A percentile compares a stretch with the other conserved stretches of the same genome.
These are phyloP conservation scores for Malurus melanocephalus DNA, from an alignment of 2,113 vertebrate species.

Conservation along the genomic window DNA sequence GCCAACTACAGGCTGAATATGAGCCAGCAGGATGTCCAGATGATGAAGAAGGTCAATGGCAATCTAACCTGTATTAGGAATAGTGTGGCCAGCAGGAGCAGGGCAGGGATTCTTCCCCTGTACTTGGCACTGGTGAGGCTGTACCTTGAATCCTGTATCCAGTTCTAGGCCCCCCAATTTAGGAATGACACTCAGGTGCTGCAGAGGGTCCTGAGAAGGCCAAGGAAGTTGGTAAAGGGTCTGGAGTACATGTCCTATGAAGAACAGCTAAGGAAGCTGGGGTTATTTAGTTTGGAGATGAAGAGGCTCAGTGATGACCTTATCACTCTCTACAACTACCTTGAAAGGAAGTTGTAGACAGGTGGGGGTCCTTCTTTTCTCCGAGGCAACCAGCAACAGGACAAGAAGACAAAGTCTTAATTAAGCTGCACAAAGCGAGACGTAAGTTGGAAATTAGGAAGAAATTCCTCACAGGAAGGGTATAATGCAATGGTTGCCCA, in stretches of 20 bases:
- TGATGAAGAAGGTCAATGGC: neutral
- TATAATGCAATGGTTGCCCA: neutral
- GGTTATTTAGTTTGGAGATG: neutral
- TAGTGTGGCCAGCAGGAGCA: neutral
- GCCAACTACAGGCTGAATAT: neutral
- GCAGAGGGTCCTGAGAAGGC: neutral
- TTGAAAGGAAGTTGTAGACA: neutral
- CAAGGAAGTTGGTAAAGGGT: neutral
- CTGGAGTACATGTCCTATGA: neutral
- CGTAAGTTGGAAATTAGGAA: too few relatives aligned
- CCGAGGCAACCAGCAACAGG: neutral
- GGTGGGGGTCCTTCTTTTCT: neutral
- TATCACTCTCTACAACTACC: neutral
- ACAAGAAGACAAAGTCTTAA: neutral
- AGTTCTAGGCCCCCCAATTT: neutral
- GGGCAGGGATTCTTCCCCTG: neutral
- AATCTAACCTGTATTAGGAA: neutral
- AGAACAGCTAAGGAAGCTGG: neutral
- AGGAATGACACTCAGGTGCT: neutral
- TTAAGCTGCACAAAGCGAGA: neutral
- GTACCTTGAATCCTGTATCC: neutral
- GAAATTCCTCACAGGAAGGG: neutral
- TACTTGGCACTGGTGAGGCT: too few relatives aligned
- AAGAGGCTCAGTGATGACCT: neutral
- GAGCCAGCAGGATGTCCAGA: neutral